Evolutionary conservation across 1,140 invertebrate genomes (phyloP).

Genomic region (Scaptomyza hsui): DNA sequence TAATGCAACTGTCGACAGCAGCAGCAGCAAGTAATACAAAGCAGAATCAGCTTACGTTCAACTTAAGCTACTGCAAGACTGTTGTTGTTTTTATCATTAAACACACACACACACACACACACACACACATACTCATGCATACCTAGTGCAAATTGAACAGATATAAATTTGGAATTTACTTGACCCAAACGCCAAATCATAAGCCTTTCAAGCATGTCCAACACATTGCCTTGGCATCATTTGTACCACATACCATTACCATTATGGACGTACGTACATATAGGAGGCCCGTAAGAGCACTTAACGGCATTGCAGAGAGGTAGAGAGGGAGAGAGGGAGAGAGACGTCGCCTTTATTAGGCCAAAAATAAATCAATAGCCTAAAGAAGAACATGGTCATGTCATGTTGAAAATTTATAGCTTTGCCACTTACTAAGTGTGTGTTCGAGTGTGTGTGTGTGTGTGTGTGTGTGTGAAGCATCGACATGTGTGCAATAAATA

Average conservation of each 20-base stretch:
- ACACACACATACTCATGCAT: not conserved
- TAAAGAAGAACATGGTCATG: slow-evolving; percentile 36
- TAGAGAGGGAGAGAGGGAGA: too few relatives aligned
- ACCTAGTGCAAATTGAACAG: slow-evolving; percentile 1
- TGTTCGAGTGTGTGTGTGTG: not conserved
- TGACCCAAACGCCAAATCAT: slow-evolving; percentile 34
- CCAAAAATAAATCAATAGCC: slow-evolving; percentile 59
- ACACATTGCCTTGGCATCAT: slow-evolving; percentile 13
- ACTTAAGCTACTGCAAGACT: slow-evolving; percentile 3
- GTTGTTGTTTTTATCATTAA: not conserved
- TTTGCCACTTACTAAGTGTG: slow-evolving; percentile 35
- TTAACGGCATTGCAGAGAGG: slow-evolving; percentile 38
- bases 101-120: not conserved
- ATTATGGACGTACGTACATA: too few relatives aligned
- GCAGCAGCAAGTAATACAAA: not conserved
- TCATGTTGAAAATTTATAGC: slow-evolving; percentile 63
- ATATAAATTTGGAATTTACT: slow-evolving; percentile 28
- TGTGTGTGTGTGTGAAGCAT: slow-evolving; percentile 17
- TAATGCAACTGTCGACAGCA: slow-evolving; percentile 39
- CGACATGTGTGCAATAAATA: slow-evolving; percentile 55
- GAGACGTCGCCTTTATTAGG: slow-evolving; percentile 32
- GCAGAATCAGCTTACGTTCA: slow-evolving; percentile 10
- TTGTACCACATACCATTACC: slow-evolving; percentile 13
- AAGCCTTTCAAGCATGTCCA: slow-evolving; percentile 14
- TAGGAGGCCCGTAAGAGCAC: slow-evolving; percentile 8